Evolutionary conservation across 1,140 invertebrate species (phyloP).

Genomic region (Portunus trituberculatus): DNA sequence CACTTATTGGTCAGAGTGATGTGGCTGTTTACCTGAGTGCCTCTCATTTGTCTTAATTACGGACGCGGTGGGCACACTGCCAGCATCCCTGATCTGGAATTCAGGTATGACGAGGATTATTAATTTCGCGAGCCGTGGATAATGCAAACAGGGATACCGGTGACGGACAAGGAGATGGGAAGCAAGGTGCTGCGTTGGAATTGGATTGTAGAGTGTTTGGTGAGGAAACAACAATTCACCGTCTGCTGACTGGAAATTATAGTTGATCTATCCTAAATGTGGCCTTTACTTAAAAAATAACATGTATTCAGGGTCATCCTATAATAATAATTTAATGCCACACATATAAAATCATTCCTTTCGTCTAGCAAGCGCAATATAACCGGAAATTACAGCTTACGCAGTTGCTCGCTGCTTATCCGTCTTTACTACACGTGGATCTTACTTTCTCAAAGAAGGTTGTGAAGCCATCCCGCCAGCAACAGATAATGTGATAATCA

Average conservation of each 20-base stretch:
- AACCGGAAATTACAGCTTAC: too few species aligned
- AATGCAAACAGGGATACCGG: neutral
- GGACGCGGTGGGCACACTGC: neutral
- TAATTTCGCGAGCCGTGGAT: neutral
- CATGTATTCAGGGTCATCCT: neutral
- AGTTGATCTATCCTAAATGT: neutral
- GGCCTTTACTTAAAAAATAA: neutral
- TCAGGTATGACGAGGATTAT: neutral
- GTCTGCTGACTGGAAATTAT: neutral
- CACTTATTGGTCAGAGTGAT: neutral
- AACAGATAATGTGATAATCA: constrained; percentile 9
- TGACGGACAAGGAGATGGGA: neutral
- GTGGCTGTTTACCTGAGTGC: neutral
- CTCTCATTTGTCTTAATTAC: constrained; percentile 23
- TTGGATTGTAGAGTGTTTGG: neutral
- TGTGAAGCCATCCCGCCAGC: neutral
- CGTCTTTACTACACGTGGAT: too few species aligned
- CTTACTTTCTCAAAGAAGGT: neutral
- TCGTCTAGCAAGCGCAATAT: too few species aligned
- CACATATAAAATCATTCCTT: too few species aligned
- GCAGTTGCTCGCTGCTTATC: too few species aligned
- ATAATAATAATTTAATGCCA: too few species aligned
- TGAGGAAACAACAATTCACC: neutral
- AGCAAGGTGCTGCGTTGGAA: neutral
- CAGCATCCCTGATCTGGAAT: neutral